Base-by-base conservation (phyloP, 2,113 vertebrate genomes). In the Entosphenus tridentatus region DNA sequence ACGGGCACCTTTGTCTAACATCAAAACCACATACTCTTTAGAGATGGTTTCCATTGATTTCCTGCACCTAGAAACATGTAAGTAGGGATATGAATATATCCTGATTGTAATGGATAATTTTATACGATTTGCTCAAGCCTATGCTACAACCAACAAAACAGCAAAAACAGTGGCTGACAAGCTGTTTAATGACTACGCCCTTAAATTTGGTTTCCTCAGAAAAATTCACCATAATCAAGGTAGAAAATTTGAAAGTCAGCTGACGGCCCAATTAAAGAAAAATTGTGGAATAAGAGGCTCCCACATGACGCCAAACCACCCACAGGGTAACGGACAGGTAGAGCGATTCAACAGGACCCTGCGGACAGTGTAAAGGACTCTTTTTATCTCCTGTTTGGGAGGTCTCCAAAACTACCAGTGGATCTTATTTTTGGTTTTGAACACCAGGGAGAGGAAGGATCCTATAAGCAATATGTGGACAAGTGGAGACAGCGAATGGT, bases 1-100 rank as follows among this genome's bases (percentile, higher is more conserved):
- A 68, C n/a, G 2, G 21, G 56, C 74, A 75, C 75, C 74, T 75
- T 73, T 59, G 39, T 56, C 70, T 68, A 69, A 70, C 73, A 71
- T 71, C 72, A 13, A 71, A 73, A 57, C n/a, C 57, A 57, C 39
- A 9, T 57, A 71, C 8, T 59, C 65, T 1, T 70, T 72, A 54
- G 69, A 72, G 21, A 17, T 70, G 12, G 72, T 68, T 3, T 68
- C 39, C 2, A 54, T 72, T 18, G 69, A 72, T 55, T 72, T 57
- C 21, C 67, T 70, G 8, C 69, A 72, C 62, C 14, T 68, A 12
- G 62, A 68, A 2, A 10, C 11, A 12, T 68, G 11, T 9, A 16
- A 68, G 10, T 57, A 70, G 2, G 14, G 71, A 67, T 72, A 68
- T 59, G 68, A 58, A 12, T 70, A 70, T 14, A 70, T 70, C 8